Conservation (phyloP, 2,797 vertebrate species). For the Simalia tracyae region DNA sequence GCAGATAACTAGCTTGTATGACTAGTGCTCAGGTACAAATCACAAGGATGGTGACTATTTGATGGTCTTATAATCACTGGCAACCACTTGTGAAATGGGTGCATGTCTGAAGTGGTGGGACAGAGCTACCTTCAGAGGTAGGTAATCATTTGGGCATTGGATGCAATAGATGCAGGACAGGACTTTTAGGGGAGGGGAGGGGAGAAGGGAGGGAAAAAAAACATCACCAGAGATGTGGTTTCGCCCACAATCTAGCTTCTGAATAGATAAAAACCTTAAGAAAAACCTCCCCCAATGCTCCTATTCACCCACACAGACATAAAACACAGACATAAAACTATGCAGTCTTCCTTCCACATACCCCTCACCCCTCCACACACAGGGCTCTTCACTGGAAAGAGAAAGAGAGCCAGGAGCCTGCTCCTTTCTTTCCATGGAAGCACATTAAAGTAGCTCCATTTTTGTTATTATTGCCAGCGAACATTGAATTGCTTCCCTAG, state of each 20-base stretch:
- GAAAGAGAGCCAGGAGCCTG: not conserved
- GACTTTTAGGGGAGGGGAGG: no score
- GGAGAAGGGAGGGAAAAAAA: no score
- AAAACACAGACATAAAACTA: no score
- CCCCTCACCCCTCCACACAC: no score
- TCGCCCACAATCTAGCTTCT: not conserved
- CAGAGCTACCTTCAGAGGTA: not conserved
- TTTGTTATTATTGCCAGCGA: not conserved
- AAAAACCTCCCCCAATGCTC: not conserved
- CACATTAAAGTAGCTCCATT: not conserved
- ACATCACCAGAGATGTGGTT: no score
- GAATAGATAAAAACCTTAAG: not conserved
- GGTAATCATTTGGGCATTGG: no score
- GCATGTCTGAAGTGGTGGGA: not conserved
- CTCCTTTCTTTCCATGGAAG: not conserved
- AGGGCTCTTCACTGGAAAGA: not conserved
- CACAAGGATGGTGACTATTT: not conserved
- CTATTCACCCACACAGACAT: not conserved
- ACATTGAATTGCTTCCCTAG: not conserved
- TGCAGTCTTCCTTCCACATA: no score
- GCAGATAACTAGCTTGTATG: not conserved
- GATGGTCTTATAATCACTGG: not conserved
- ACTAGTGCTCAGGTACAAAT: not conserved
- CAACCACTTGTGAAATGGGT: not conserved
- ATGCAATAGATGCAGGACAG: no score